Evolutionary conservation across 1,140 invertebrate species (phyloP), one percentile per base, ranked within the genome.

Genomic region (Drosophila biarmipes): DNA sequence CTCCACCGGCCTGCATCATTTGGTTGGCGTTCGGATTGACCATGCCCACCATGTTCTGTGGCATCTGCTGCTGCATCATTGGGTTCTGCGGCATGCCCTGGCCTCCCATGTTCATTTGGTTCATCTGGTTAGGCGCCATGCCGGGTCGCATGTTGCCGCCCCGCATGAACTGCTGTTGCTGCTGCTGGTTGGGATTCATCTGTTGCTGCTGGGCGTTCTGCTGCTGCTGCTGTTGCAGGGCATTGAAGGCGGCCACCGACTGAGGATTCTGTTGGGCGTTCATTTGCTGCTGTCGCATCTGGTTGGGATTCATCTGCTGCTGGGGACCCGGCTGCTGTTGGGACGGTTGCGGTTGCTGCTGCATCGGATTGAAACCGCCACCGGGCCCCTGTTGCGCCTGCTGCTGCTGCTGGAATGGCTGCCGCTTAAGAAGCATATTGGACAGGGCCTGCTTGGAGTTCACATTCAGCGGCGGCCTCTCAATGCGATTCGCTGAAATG

Each of bases 361-460:
- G 93, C 66, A 94, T 92, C 0, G 92, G 92, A 82, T 92, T 93
- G 38, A 93, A 93, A 6, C 78, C 80, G 1, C 93, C 90, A 4
- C 62, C 73, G 0, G 72, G 61, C 4, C 48, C 49, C 49, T 91
- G 90, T 48, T 85, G 81, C 15, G 79, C 1, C 15, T 92, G 92
- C 38, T 93, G 92, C 52, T 31, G 29, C 35, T 93, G 92, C 42
- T 93, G 87, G 73, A 93, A 94, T n/a, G 94, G 82, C 95, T 92
- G 31, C 29, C 95, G 93, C 72, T 95, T 94, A 1, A 96, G 93
- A 48, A 98, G 92, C 96, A 98, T 97, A 73, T 97, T 95, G 4
- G 96, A 96, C 3, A 98, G 91, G 1, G 97, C 97, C 89, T 97
- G 96, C 80, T 98, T 98, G 0, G 96, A 96, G 63, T 95, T 95